Evolutionary conservation across 2,113 vertebrate species (phyloP), one percentile per base, ranked within the genome.

Genomic region (Cyphomyrus discorhynchus): DNA sequence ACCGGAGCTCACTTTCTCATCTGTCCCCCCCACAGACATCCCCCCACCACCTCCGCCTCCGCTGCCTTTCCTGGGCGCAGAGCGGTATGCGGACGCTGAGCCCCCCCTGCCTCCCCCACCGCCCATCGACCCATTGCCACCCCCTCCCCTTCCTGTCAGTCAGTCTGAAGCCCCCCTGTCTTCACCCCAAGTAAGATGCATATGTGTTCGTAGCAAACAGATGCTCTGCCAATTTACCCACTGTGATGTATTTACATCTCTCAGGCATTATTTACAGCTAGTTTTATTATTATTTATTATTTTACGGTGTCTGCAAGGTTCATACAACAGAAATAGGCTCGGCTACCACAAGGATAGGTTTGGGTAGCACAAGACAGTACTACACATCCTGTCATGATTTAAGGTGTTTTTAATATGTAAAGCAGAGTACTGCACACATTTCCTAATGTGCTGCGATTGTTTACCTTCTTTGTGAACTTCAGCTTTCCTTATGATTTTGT

Each of bases 131-230:
- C 87, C 70, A 84, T 91, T 74, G 39, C 58, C 74, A 24, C 27
- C 77, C n/a, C 87, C 89, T 35, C 86, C 42, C 46, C 91, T 82
- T 50, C 15, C 87, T 52, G 17, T 88, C 47, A 89, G 90, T 92
- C 91, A 89, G 56, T 84, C 87, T 87, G 89, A 91, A 91, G 91
- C 88, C 90, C 90, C 87, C 66, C 89, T 62, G 1, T 77, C 92
- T 85, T 90, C 90, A 83, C 91, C 91, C 92, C 89, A 93, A 92
- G 93, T 94, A 93, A 92, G 92, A 91, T 90, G 27, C 21, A 24
- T 42, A n/a, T 87, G 49, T 39, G 24, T 56, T 11, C 0, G 3
- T 35, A 31, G 7, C 27, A 31, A 11, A 77, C 3, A 42, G 35
- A 77, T 77, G 31, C 0, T 42, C 35, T 77, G 35, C 35, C 39